Conservation (phyloP, 2,888 invertebrate genomes). For the Ectobius pallidus region DNA sequence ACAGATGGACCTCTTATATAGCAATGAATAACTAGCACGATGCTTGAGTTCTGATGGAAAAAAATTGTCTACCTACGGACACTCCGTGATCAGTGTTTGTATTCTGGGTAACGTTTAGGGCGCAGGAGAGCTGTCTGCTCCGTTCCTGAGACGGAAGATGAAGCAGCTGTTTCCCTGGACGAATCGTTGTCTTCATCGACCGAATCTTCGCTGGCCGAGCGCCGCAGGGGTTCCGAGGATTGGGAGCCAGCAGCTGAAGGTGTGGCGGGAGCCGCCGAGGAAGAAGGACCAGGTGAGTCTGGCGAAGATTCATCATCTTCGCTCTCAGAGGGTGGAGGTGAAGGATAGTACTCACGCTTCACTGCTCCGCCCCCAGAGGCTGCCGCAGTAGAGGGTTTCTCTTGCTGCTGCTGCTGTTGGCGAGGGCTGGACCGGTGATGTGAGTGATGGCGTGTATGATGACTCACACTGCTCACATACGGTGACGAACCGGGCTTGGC, state of each 20-base stretch:
- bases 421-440: slow-evolving; percentile 5
- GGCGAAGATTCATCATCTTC: slow-evolving; percentile 53
- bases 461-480: slow-evolving; percentile 24
- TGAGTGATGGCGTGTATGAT: slow-evolving; percentile 26
- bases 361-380: slow-evolving; percentile 52
- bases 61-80: slow-evolving; percentile 25
- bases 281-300: slow-evolving; percentile 19
- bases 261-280: not conserved
- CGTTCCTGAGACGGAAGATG: slow-evolving; percentile 40
- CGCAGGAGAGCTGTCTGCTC: slow-evolving; percentile 40
- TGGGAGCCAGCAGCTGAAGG: not conserved
- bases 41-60: slow-evolving; percentile 14
- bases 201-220: slow-evolving; percentile 51
- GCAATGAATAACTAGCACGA: slow-evolving; percentile 15
- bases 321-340: slow-evolving; percentile 61
- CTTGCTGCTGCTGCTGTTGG: slow-evolving; percentile 26
- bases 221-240: slow-evolving; percentile 52
- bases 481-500: slow-evolving; percentile 44
- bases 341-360: slow-evolving; percentile 57
- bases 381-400: slow-evolving; percentile 52
- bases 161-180: slow-evolving; percentile 41
- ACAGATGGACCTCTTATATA: not conserved
- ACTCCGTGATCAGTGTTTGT: slow-evolving; percentile 70
- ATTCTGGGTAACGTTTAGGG: slow-evolving; percentile 70
- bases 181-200: slow-evolving; percentile 55